phyloP scores from a whole-genome alignment of 2,797 vertebrate species.

The Anguilla marmorata region DNA sequence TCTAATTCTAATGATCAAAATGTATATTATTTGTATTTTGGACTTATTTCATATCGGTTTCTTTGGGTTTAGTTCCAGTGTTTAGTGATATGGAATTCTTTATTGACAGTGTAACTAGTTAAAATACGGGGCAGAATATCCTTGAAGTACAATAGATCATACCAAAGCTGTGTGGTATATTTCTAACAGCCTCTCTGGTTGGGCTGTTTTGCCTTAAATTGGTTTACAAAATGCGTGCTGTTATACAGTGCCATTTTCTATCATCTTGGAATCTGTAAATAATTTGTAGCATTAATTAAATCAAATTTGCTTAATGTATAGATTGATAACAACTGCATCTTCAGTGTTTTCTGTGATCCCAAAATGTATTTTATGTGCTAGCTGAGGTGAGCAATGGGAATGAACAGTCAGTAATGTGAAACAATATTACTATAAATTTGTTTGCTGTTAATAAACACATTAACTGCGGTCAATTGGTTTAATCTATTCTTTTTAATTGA shows the following conservation, averaged over 20 bases:
- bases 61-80: conserved; percentile 44
- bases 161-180: conserved; percentile 53
- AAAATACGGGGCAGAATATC: conserved; percentile 38
- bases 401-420: conserved; percentile 30
- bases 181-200: conserved; percentile 48
- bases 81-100: conserved; percentile 42
- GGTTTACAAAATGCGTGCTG: conserved; percentile 50
- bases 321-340: conserved; percentile 36
- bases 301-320: conserved; percentile 35
- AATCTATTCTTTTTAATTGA: conserved; percentile 13
- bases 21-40: conserved; percentile 33
- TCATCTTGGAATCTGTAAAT: conserved; percentile 41
- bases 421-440: conserved; percentile 47
- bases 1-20: conserved; percentile 22
- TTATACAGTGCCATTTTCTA: conserved; percentile 47
- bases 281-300: conserved; percentile 43
- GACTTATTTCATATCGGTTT: conserved; percentile 37
- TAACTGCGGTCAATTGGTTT: conserved; percentile 22
- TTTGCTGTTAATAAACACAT: conserved; percentile 59
- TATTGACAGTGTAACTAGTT: conserved; percentile 46
- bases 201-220: conserved; percentile 46
- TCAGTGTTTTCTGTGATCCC: conserved; percentile 32
- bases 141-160: conserved; percentile 51
- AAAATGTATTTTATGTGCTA: conserved; percentile 36
- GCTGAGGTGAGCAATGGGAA: conserved; percentile 34